These are phyloP conservation scores for Oriolus oriolus DNA, from an alignment of 2,113 vertebrate species.

Conservation along the genomic window DNA sequence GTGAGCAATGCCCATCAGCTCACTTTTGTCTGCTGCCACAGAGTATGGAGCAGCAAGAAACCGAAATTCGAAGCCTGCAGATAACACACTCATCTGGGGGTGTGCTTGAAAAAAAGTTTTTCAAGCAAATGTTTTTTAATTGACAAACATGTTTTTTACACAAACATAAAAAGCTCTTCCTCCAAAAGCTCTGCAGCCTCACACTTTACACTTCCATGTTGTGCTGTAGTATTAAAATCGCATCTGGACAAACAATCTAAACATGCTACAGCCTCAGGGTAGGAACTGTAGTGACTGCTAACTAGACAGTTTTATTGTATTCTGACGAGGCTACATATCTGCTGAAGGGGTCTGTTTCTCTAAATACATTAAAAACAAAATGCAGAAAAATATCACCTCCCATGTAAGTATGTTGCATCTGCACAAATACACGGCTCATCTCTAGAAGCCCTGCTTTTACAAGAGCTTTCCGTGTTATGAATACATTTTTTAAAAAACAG, in stretches of 20 bases:
- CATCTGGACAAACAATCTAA: background rate
- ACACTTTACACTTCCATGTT: background rate
- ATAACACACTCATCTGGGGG: fast-evolving
- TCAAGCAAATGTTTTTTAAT: background rate
- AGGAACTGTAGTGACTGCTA: background rate
- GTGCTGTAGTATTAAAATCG: background rate
- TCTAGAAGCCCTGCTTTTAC: background rate
- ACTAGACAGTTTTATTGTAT: background rate
- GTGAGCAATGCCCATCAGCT: background rate
- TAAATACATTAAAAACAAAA: background rate
- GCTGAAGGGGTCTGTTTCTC: background rate
- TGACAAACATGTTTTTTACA: background rate
- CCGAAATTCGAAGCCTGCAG: background rate
- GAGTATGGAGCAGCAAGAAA: background rate
- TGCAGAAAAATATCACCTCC: background rate
- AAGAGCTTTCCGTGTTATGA: background rate
- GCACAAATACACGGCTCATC: background rate
- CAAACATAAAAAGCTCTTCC: background rate
- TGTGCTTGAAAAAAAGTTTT: background rate
- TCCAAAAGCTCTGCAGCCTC: background rate
- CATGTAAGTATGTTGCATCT: background rate
- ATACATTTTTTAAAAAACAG: background rate
- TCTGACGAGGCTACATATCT: background rate
- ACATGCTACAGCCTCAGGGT: background rate
- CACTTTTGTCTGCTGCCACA: background rate